Conservation (phyloP, 1,140 invertebrate genomes). For the Sitophilus oryzae region DNA sequence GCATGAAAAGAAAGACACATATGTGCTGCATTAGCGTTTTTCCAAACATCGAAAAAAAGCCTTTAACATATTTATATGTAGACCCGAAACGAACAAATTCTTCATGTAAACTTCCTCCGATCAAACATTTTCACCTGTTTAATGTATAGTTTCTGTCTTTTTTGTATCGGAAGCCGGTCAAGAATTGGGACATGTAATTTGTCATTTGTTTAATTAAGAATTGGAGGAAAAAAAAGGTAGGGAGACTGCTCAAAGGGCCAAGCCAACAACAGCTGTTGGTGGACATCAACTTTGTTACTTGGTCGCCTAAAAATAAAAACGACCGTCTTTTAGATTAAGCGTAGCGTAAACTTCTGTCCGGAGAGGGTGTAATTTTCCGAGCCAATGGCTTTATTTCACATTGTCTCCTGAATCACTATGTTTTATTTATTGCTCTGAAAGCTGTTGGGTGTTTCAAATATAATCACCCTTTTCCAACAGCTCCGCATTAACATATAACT, state of each 20-base stretch:
- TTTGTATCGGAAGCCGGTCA: too few relatives aligned
- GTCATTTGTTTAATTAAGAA: too few relatives aligned
- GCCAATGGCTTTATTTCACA: neutral
- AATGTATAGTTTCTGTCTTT: too few relatives aligned
- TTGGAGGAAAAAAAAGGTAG: too few relatives aligned
- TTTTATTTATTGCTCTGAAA: too few relatives aligned
- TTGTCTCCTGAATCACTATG: too few relatives aligned
- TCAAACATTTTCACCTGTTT: neutral
- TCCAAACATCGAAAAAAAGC: neutral
- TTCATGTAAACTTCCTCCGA: neutral
- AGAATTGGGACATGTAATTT: too few relatives aligned
- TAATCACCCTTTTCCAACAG: too few relatives aligned
- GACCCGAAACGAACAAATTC: too few relatives aligned
- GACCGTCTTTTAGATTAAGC: neutral
- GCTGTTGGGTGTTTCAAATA: too few relatives aligned
- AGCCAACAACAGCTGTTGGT: neutral
- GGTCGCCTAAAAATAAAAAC: neutral
- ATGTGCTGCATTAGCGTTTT: constrained; percentile 11
- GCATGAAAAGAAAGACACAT: constrained; percentile 3
- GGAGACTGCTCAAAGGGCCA: neutral
- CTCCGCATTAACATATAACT: too few relatives aligned
- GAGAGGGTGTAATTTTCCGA: neutral
- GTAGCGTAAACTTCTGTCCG: neutral
- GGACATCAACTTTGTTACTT: neutral
- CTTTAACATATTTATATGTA: too few relatives aligned